Evolutionary conservation across 2,113 vertebrate genomes (phyloP), one percentile per base, ranked within the genome.

Genomic region (Cyprinus carpio): DNA sequence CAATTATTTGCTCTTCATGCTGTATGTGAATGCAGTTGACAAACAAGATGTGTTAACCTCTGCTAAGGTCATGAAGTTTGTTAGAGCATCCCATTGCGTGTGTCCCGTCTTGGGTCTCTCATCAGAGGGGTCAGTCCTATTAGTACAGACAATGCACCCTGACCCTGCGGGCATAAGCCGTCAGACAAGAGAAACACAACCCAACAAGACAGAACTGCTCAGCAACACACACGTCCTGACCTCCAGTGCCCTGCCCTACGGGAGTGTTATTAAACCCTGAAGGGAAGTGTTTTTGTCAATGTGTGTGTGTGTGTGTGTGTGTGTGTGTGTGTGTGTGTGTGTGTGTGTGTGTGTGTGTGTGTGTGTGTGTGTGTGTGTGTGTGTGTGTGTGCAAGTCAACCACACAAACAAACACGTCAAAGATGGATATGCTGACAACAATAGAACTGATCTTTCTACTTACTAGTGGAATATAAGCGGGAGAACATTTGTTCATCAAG

Each of bases 101-200:
- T 25, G 54, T 49, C 72, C 71, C 29, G 25, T 81, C 58, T 82
- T 40, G 49, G 43, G 65, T 69, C 85, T 85, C 79, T 84, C 87
- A 85, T 88, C 87, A 87, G n/a, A 83, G 31, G 65, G 83, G 78
- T 88, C 87, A 87, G 74, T 80, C 34, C 62, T 51, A 79, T 75
- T 58, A 56, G 65, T 54, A 54, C 83, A 83, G 76, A 80, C 78
- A 76, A 86, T 83, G 51, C 85, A 83, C 60, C 51, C 72, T 43
- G 62, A 82, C 82, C 83, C 81, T 87, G n/a, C 27, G 27, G 64
- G 20, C 49, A 79, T 83, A 78, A 86, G 27, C 43, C 81, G 12
- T 79, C 65, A 83, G 75, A 78, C 64, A 83, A 46, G 58, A 49
- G 29, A 56, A 82, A 60, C 67, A 51, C 60, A 64, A 83, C 34